These are phyloP conservation scores for Conchocele bisecta DNA, from an alignment of 2,888 invertebrate species.

Conservation along the genomic window DNA sequence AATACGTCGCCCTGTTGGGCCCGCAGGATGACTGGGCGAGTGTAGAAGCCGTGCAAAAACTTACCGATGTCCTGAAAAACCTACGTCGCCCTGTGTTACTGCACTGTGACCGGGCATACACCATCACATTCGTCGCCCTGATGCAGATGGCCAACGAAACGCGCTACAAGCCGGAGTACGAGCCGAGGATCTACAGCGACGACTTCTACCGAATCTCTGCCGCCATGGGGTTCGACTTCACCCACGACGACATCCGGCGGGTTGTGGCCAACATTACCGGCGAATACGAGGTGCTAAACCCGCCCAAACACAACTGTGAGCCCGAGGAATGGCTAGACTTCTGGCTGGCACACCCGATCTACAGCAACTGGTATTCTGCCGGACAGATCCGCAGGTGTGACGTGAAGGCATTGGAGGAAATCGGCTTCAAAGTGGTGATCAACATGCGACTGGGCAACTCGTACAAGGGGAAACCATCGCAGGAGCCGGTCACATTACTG, in stretches of 20 bases:
- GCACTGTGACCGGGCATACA: slow-evolving; percentile 67
- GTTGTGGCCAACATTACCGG: slow-evolving; percentile 70
- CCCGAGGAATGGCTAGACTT: slow-evolving; percentile 72
- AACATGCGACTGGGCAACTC: slow-evolving; percentile 69
- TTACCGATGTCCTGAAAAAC: slow-evolving; percentile 47
- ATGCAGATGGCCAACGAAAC: slow-evolving; percentile 71
- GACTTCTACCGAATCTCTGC: slow-evolving; percentile 68
- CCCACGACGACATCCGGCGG: slow-evolving; percentile 60
- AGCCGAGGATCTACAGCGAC: slow-evolving; percentile 65
- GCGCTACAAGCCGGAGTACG: slow-evolving; percentile 58
- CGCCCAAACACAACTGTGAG: slow-evolving; percentile 60
- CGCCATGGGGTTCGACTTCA: slow-evolving; percentile 73
- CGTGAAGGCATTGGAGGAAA: slow-evolving; percentile 59
- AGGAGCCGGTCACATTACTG: slow-evolving; percentile 72
- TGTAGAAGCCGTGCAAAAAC: slow-evolving; percentile 67
- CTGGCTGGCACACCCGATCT: slow-evolving; percentile 75
- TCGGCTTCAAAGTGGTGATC: slow-evolving; percentile 70
- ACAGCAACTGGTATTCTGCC: slow-evolving; percentile 71
- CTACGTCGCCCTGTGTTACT: slow-evolving; percentile 62
- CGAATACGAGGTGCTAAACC: slow-evolving; percentile 62
- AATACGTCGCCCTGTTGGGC: slow-evolving; percentile 66
- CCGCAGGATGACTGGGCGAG: slow-evolving; percentile 68
- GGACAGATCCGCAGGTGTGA: slow-evolving; percentile 75
- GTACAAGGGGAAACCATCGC: slow-evolving; percentile 63
- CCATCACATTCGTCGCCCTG: slow-evolving; percentile 69